Percentiles rank a stretch among this genome's conserved stretches.
phyloP scores from a whole-genome alignment of 2,888 invertebrate genomes.

The Cantharis lateralis region DNA sequence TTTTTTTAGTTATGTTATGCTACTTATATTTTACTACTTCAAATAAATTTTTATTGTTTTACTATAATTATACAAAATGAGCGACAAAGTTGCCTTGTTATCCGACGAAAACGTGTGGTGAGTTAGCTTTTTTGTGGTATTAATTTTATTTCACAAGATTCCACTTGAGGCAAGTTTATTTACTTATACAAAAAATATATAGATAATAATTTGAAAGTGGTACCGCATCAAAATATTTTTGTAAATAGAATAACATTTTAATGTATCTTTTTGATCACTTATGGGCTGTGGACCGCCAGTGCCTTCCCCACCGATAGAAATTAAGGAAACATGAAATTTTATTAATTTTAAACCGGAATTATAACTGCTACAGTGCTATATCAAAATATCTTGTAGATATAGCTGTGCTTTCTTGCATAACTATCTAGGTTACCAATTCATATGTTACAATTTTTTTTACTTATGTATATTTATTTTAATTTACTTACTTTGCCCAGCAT shows the following conservation, averaged over 20 bases:
- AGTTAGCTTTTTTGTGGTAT: constrained; percentile 6
- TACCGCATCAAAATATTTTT: background rate
- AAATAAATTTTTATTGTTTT: background rate
- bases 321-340: background rate
- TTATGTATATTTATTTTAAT: background rate
- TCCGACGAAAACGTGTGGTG: constrained; percentile 27
- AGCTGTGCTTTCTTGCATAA: background rate
- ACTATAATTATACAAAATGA: background rate
- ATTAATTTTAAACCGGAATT: background rate
- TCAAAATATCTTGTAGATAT: background rate
- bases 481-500: background rate
- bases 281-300: too few species aligned
- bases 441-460: background rate
- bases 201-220: background rate
- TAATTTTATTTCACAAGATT: background rate
- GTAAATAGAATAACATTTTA: background rate
- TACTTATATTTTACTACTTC: background rate
- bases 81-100: constrained; percentile 24
- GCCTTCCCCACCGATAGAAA: too few species aligned
- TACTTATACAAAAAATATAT: background rate
- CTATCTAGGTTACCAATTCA: background rate
- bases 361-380: background rate
- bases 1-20: background rate
- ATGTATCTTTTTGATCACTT: background rate
- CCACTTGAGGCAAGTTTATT: background rate